Evolutionary conservation across 1,140 invertebrate genomes (phyloP).

Genomic region (Drosophila kikkawai): DNA sequence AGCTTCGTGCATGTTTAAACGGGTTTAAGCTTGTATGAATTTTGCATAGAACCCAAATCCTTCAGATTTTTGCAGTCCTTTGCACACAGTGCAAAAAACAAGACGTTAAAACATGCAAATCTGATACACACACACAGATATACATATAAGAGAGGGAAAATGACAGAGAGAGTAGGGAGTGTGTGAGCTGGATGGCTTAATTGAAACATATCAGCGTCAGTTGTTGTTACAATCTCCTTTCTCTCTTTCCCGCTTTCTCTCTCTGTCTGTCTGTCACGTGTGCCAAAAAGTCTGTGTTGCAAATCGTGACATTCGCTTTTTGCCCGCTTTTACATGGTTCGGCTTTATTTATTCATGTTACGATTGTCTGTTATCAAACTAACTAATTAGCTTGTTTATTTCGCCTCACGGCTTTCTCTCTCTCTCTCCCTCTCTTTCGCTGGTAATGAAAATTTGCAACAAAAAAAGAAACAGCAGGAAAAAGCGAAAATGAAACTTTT

Average conservation of each 20-base stretch:
- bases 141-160: background rate
- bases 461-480: background rate
- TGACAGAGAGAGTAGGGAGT: background rate
- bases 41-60: slow-evolving; percentile 1
- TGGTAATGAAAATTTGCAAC: slow-evolving; percentile 32
- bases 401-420: slow-evolving; percentile 5
- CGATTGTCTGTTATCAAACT: slow-evolving; percentile 44
- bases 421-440: slow-evolving; percentile 1
- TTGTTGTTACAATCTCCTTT: slow-evolving; percentile 7
- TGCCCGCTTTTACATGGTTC: background rate
- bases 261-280: background rate
- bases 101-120: slow-evolving; percentile 39
- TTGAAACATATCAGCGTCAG: slow-evolving; percentile 52
- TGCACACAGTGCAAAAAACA: slow-evolving; percentile 13
- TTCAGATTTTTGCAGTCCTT: background rate
- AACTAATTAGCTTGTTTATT: slow-evolving; percentile 61
- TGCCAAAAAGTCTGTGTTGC: slow-evolving; percentile 18
- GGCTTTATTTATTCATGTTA: slow-evolving; percentile 23
- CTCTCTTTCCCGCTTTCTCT: background rate
- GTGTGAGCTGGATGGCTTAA: slow-evolving; percentile 38
- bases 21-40: background rate
- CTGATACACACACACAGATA: slow-evolving; percentile 8
- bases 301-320: slow-evolving; percentile 15
- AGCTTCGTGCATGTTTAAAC: background rate
- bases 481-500: slow-evolving; percentile 9